phyloP scores from a whole-genome alignment of 2,797 vertebrate species.

The Telmatherina bonti region DNA sequence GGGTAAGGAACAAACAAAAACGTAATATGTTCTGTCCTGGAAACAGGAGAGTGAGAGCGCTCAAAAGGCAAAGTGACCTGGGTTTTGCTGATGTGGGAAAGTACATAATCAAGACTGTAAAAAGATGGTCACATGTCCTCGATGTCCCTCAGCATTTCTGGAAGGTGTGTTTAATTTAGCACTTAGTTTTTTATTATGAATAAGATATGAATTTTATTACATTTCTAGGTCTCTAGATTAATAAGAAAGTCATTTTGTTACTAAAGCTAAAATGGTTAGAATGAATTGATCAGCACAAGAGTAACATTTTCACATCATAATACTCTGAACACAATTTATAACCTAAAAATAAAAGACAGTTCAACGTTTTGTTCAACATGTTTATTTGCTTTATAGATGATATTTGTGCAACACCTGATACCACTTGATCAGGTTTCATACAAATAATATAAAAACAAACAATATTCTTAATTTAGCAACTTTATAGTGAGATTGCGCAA shows the following conservation, averaged over 20 bases:
- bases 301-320: not conserved
- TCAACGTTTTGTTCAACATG: not conserved
- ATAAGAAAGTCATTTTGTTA: too few species aligned
- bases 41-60: not conserved
- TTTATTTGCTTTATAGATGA: not conserved
- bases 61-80: not conserved
- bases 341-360: too few species aligned
- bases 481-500: not conserved
- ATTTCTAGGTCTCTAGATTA: not conserved
- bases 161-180: not conserved
- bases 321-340: not conserved
- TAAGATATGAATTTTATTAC: not conserved
- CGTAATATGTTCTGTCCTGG: not conserved
- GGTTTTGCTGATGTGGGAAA: not conserved
- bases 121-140: not conserved
- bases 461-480: not conserved
- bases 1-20: slow-evolving; percentile 80
- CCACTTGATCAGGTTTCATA: not conserved
- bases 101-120: not conserved
- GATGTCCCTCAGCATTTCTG: not conserved
- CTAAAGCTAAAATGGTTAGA: too few species aligned
- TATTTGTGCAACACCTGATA: too few species aligned
- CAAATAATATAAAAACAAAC: not conserved
- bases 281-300: not conserved
- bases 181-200: not conserved